Evolutionary conservation across 2,888 invertebrate genomes (phyloP).

Genomic region (Chymomyza amoena): DNA sequence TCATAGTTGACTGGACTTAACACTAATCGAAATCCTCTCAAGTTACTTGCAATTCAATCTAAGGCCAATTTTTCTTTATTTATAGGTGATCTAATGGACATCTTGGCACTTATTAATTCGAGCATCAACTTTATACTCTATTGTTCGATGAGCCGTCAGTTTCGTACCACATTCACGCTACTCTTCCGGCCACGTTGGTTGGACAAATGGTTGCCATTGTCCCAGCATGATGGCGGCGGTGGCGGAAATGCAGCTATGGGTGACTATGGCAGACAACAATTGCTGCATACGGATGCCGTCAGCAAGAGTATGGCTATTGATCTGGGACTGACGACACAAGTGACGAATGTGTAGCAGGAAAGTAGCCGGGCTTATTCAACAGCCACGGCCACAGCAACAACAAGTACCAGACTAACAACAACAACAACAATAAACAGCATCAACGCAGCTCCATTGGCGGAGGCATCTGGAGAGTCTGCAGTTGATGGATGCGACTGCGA

Average conservation of each 20-base stretch:
- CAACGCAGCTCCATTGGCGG: neutral
- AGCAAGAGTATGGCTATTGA: conserved; percentile 69
- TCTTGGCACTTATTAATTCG: conserved; percentile 93
- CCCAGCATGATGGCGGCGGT: conserved; percentile 70
- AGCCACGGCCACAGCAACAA: conserved; percentile 17
- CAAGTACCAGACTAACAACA: conserved; percentile 1
- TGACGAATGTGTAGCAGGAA: conserved; percentile 79
- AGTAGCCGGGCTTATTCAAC: conserved; percentile 43
- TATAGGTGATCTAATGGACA: conserved; percentile 91
- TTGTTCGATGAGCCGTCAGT: conserved; percentile 96
- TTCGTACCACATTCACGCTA: conserved; percentile 88
- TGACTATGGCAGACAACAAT: conserved; percentile 59
- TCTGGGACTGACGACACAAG: conserved; percentile 76
- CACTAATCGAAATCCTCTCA: conserved; percentile 13
- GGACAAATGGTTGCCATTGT: conserved; percentile 78
- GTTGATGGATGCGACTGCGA: conserved; percentile 56
- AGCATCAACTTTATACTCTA: conserved; percentile 96
- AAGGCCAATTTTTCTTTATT: neutral
- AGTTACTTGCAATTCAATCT: neutral
- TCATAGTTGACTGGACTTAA: too few species aligned
- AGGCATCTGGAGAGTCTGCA: conserved; percentile 28
- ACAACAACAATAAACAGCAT: conserved; percentile 5
- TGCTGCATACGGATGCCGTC: conserved; percentile 66
- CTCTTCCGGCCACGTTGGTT: conserved; percentile 85
- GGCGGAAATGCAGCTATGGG: conserved; percentile 41